Evolutionary conservation across 2,888 invertebrate species (phyloP), one percentile per base, ranked within the genome.

Genomic region (Cancer borealis): DNA sequence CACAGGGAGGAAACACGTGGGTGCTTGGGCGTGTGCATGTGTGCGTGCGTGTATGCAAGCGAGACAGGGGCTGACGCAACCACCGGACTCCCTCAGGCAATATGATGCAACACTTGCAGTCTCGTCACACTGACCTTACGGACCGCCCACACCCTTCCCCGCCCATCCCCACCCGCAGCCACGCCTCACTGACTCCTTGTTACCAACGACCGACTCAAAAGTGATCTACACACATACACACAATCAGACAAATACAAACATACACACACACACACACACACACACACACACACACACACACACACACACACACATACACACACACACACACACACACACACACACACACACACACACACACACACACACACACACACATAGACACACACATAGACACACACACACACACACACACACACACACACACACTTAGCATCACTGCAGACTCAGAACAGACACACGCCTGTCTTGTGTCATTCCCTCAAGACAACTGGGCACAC

Each of bases 251-350:
- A 39, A 39, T 39, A 39, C 39, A 39, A 39, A 39, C 39, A 39
- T 39, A 39, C 39, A 66, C 66, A 66, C 21, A 14, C 66, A 66
- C 21, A 66, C n/a, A 30, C 5, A 26, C 79, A 79, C 79, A 26
- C 79, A 79, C 79, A 30, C 79, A 54, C n/a, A 60, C 60, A 66
- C n/a, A 66, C 66, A 66, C n/a, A 66, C n/a, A 66, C n/a, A 66
- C 66, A 66, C 66, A 66, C 66, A 66, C 66, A n/a, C n/a, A 66
- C 21, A n/a, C n/a, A 21, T n/a, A 66, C 0, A 21, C 4, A 66
- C n/a, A 66, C n/a, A 66, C 66, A 66, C n/a, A 66, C 66, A n/a
- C 4, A 66, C 21, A n/a, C n/a, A 54, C 14, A 54, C 66, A 66
- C 66, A 5, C 21, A 66, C 66, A 66, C 66, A 12, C 14, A 54